Conservation (phyloP, 2,113 vertebrate genomes). For the Daubentonia madagascariensis region DNA sequence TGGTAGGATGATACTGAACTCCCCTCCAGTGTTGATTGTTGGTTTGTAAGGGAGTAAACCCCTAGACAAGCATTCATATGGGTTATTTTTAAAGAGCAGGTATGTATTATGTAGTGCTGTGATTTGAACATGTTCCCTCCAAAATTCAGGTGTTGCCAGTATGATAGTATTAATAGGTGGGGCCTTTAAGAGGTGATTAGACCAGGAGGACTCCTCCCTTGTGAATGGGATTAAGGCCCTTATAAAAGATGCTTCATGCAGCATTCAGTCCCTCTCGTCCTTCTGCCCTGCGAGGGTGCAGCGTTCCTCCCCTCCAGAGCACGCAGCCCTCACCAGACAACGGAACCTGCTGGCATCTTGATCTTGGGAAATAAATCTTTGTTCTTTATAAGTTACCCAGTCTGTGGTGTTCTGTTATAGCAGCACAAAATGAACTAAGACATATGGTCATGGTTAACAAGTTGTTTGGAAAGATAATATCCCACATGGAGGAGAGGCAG, state of each 20-base stretch:
- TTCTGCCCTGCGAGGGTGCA: not conserved
- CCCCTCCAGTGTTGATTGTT: not conserved
- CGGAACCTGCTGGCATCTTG: not conserved
- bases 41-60: not conserved
- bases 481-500: not conserved
- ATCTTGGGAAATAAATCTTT: not conserved
- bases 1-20: not conserved
- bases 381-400: not conserved
- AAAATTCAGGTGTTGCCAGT: not conserved
- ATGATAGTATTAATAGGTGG: not conserved
- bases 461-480: not conserved
- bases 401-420: not conserved
- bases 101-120: not conserved
- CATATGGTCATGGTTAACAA: not conserved
- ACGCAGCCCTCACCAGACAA: not conserved
- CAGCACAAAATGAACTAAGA: not conserved
- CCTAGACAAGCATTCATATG: not conserved
- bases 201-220: not conserved
- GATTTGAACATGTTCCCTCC: not conserved
- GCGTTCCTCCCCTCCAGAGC: not conserved
- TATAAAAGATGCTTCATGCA: not conserved
- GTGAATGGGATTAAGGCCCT: not conserved
- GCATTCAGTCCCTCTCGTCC: not conserved
- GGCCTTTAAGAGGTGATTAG: not conserved
- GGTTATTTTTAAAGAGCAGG: not conserved